phyloP scores from a whole-genome alignment of 2,888 invertebrate genomes.

The Scaptomyza caliginosa region DNA sequence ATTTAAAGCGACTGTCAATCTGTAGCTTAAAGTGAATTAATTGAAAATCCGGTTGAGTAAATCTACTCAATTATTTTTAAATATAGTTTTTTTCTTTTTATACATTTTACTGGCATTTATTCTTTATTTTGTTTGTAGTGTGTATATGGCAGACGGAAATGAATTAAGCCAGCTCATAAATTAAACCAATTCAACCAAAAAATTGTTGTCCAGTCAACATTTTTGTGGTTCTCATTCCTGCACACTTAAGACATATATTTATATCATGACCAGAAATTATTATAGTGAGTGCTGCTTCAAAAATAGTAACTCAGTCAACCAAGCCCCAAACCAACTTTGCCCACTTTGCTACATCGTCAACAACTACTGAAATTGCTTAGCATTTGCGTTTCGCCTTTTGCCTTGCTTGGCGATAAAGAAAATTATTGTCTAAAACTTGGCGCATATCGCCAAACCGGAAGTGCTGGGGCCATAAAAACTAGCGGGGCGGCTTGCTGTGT shows the following conservation, averaged over 20 bases:
- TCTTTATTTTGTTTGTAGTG: neutral
- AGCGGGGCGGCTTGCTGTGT: conserved; percentile 62
- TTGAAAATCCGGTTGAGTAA: no score
- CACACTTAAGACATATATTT: conserved; percentile 37
- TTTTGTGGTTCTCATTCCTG: conserved; percentile 38
- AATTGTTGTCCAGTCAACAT: conserved; percentile 48
- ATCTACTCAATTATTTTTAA: no score
- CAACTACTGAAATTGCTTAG: conserved; percentile 52
- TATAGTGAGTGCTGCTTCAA: conserved; percentile 13
- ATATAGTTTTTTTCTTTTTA: no score
- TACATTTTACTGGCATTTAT: conserved; percentile 24
- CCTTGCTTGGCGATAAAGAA: conserved; percentile 65
- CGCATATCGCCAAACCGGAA: conserved; percentile 74
- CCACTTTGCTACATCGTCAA: no score
- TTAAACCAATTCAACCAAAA: conserved; percentile 57
- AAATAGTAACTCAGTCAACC: conserved; percentile 8
- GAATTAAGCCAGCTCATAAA: conserved; percentile 78
- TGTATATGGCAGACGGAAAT: conserved; percentile 57
- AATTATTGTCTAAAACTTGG: conserved; percentile 80
- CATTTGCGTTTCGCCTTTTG: conserved; percentile 72
- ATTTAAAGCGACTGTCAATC: no score
- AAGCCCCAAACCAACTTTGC: neutral
- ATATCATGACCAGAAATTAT: conserved; percentile 56
- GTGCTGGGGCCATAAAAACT: conserved; percentile 71
- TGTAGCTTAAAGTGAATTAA: no score